A percentile compares a stretch with the other conserved stretches of the same genome.
These are phyloP conservation scores for Candoia aspera DNA, from an alignment of 2,113 vertebrate genomes.

Conservation along the genomic window DNA sequence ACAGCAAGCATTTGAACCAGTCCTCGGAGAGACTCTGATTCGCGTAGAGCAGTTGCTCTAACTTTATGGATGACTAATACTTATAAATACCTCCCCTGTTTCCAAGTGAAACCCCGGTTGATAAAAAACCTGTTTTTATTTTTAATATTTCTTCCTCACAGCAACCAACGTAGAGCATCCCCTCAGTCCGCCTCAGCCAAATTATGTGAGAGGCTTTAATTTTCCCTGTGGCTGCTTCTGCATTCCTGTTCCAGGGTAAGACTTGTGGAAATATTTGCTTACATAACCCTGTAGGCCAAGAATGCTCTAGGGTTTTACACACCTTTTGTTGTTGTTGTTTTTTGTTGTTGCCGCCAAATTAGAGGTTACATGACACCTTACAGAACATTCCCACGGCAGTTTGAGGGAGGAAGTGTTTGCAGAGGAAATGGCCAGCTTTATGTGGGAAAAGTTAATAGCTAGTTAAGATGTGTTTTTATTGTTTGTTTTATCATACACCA, in stretches of 20 bases:
- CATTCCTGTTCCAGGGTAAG: slow-evolving; percentile 89
- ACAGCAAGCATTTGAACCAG: not conserved
- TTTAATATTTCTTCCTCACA: slow-evolving; percentile 58
- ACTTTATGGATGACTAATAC: not conserved
- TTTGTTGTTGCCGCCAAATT: not conserved
- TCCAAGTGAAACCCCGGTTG: not conserved
- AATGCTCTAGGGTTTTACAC: not conserved
- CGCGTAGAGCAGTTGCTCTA: not conserved
- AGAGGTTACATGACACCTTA: not conserved
- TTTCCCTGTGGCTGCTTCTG: slow-evolving; percentile 92
- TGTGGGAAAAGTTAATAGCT: not conserved
- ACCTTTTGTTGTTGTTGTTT: not conserved
- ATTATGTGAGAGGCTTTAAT: slow-evolving; percentile 90
- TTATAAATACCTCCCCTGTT: not conserved
- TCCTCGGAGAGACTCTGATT: not conserved
- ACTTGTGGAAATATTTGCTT: fast-evolving
- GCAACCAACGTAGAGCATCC: slow-evolving; percentile 86
- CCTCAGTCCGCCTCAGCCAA: slow-evolving; percentile 77
- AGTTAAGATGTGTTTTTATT: not conserved
- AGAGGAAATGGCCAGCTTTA: not conserved
- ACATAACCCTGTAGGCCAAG: not conserved
- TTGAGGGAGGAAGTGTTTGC: not conserved
- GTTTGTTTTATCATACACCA: not conserved
- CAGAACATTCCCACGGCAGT: not conserved
- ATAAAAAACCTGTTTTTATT: not conserved